Evolutionary conservation across 2,797 vertebrate species (phyloP).

Genomic region (Otolemur crassicaudatus): DNA sequence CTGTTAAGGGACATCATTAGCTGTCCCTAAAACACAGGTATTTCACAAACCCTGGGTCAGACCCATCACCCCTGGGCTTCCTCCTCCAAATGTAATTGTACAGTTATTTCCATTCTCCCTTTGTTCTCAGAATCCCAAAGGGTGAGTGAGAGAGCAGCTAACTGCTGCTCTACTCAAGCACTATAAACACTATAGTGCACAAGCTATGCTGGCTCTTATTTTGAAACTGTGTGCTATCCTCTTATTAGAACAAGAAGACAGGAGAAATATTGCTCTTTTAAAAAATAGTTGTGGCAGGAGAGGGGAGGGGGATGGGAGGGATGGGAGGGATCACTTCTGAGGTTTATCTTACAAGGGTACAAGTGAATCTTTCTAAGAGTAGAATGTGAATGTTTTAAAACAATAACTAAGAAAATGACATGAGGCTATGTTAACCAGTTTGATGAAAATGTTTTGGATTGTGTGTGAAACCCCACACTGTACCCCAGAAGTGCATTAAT

Average conservation of each 20-base stretch:
- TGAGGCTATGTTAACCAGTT: no score
- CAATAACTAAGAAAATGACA: no score
- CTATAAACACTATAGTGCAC: neutral
- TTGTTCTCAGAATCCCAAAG: neutral
- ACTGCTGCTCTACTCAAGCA: neutral
- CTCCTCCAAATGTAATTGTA: neutral
- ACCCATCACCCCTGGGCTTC: neutral
- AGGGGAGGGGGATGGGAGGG: no score
- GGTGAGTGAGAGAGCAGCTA: neutral
- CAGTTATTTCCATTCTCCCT: neutral
- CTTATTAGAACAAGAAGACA: neutral
- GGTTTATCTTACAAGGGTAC: no score
- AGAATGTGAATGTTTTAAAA: no score
- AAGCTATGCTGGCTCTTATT: neutral
- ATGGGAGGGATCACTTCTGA: no score
- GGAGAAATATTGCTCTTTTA: neutral
- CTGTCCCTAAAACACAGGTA: neutral
- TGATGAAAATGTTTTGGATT: no score
- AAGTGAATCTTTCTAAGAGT: no score
- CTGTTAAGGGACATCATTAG: neutral
- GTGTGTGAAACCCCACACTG: no score
- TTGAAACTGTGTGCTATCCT: neutral
- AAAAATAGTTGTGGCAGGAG: neutral
- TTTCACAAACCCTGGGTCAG: rapidly evolving
- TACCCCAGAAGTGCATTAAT: no score